phyloP scores from a whole-genome alignment of 1,140 invertebrate genomes.

The Euura lappo region DNA sequence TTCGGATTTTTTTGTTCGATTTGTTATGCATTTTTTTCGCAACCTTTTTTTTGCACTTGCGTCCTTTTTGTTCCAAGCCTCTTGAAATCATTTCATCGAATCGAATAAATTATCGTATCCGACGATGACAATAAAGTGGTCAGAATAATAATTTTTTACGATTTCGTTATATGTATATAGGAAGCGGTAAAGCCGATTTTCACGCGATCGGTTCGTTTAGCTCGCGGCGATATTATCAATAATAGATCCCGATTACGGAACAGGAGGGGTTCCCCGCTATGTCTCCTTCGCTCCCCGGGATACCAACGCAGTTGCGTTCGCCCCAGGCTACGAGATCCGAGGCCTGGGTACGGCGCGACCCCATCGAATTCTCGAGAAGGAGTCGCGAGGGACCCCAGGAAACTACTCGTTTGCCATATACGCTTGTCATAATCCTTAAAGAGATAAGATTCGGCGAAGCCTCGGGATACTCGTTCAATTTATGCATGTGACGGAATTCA shows the following conservation, averaged over 20 bases:
- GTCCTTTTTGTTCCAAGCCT: no score
- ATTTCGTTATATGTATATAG: no score
- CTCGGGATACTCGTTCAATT: neutral
- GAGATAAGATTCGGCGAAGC: conserved; percentile 1
- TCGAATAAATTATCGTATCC: no score
- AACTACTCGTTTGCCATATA: conserved; percentile 7
- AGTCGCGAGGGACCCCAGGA: conserved; percentile 2
- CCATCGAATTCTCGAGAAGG: neutral
- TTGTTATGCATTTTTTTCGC: no score
- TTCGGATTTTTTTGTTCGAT: no score
- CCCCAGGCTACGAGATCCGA: neutral
- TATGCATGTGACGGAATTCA: no score
- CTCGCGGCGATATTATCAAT: neutral
- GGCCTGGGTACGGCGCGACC: neutral
- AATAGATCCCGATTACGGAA: neutral
- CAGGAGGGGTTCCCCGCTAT: neutral
- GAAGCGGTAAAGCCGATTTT: neutral
- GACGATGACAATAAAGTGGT: no score
- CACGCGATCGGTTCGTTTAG: neutral
- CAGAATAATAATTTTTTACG: no score
- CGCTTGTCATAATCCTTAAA: conserved; percentile 4
- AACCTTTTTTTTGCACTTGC: no score
- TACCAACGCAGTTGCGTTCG: neutral
- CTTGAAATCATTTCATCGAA: no score
- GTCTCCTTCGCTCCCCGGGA: neutral